A percentile compares a stretch with the other conserved stretches of the same genome.
Conservation (phyloP, 2,888 invertebrate genomes). For the Brassicogethes aeneus region DNA sequence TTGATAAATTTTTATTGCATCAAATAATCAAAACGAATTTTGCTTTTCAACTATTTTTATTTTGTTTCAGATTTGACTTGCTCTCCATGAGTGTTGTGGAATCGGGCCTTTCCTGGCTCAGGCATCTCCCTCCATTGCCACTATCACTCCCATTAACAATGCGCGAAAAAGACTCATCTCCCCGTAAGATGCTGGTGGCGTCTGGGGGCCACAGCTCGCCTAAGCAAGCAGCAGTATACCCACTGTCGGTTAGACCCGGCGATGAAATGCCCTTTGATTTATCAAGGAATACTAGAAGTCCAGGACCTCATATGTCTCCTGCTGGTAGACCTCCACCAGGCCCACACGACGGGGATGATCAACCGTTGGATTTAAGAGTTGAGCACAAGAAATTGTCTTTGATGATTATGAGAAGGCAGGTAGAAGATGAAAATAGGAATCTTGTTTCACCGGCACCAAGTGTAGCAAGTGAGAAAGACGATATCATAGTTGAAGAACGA, state of each 20-base stretch:
- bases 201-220: constrained; percentile 55
- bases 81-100: constrained; percentile 66
- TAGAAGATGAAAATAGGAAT: constrained; percentile 83
- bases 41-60: constrained; percentile 2
- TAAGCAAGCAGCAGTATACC: constrained; percentile 67
- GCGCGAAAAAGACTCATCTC: constrained; percentile 89
- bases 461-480: constrained; percentile 35
- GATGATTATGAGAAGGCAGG: constrained; percentile 41
- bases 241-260: constrained; percentile 49
- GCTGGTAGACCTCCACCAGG: constrained; percentile 48
- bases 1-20: no score
- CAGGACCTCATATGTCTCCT: constrained; percentile 49
- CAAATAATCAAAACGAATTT: no score
- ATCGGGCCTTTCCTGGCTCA: constrained; percentile 50
- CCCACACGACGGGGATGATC: constrained; percentile 50
- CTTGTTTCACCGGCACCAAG: constrained; percentile 55
- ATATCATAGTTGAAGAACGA: constrained; percentile 31
- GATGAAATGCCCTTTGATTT: constrained; percentile 59
- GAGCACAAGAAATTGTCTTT: constrained; percentile 65
- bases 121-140: constrained; percentile 43
- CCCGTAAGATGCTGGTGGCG: constrained; percentile 69
- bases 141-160: constrained; percentile 52
- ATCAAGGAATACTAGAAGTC: constrained; percentile 43
- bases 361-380: constrained; percentile 81
- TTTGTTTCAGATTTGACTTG: constrained; percentile 21